These are phyloP conservation scores for Indri indri DNA, from an alignment of 2,113 vertebrate genomes.

Conservation along the genomic window DNA sequence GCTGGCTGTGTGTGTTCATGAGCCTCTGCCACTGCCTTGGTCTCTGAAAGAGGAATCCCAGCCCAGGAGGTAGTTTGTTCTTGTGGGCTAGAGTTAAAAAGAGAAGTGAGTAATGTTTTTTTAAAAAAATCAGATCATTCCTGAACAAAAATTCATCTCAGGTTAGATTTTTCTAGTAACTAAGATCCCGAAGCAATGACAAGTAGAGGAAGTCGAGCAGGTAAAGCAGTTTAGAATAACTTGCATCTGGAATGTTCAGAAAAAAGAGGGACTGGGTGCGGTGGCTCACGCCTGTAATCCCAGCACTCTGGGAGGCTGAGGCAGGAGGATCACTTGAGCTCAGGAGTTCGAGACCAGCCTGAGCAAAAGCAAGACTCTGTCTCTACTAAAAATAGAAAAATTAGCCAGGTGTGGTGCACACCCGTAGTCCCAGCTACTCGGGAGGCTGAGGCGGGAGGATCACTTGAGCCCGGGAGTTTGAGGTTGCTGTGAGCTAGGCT, in stretches of 20 bases:
- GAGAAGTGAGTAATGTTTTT: not conserved
- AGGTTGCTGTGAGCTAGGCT: no score
- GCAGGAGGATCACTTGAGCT: no score
- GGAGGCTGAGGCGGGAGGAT: no score
- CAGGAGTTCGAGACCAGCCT: no score
- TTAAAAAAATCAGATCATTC: not conserved
- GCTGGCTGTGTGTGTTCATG: accelerated
- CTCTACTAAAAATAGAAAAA: no score
- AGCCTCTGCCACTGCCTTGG: not conserved
- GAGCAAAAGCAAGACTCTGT: no score
- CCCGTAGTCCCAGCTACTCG: no score
- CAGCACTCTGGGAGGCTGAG: no score
- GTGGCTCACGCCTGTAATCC: no score
- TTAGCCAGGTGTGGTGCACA: accelerated
- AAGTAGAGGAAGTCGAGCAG: not conserved
- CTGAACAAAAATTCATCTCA: not conserved
- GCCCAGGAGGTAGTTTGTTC: not conserved
- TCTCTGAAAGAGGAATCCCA: not conserved
- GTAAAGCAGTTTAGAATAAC: not conserved
- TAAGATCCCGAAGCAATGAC: not conserved
- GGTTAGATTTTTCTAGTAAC: not conserved
- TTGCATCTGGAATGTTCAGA: not conserved
- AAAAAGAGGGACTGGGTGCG: accelerated
- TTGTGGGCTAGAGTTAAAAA: not conserved
- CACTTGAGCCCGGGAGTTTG: no score